These are phyloP conservation scores for Tetragonula clypearis DNA, from an alignment of 1,140 invertebrate species.

Conservation along the genomic window DNA sequence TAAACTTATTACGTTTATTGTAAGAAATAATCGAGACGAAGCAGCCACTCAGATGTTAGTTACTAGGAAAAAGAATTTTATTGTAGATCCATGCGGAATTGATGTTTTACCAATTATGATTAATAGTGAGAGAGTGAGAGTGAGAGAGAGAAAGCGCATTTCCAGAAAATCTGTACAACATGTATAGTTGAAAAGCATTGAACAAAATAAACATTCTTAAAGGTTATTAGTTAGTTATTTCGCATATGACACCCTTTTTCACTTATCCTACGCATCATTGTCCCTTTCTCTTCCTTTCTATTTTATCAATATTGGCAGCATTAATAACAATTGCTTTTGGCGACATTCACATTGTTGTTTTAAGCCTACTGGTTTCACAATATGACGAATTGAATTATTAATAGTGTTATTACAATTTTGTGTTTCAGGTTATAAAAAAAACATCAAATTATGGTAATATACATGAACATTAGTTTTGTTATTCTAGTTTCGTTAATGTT, in stretches of 20 bases:
- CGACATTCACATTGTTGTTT: constrained; percentile 43
- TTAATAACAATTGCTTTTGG: constrained; percentile 47
- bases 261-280: constrained; percentile 62
- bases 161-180: constrained; percentile 73
- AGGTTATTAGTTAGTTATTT: constrained; percentile 78
- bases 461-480: constrained; percentile 76
- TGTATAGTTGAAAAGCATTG: constrained; percentile 77
- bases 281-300: constrained; percentile 63
- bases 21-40: constrained; percentile 54
- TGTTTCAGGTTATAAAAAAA: constrained; percentile 81
- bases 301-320: constrained; percentile 50
- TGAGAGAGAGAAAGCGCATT: constrained; percentile 74
- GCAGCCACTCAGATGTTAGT: constrained; percentile 34
- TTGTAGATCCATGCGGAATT: constrained; percentile 63
- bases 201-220: constrained; percentile 75
- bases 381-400: constrained; percentile 68
- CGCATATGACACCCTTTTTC: constrained; percentile 68
- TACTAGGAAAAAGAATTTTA: constrained; percentile 50
- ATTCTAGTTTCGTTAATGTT: constrained; percentile 68
- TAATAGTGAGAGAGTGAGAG: constrained; percentile 74
- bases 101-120: constrained; percentile 61
- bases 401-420: constrained; percentile 79
- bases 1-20: constrained; percentile 57
- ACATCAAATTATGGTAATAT: constrained; percentile 80
- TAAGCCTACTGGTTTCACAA: constrained; percentile 40